Evolutionary conservation across 2,888 invertebrate genomes (phyloP), one percentile per base, ranked within the genome.

Genomic region (Drosophila nr. perissopoda): DNA sequence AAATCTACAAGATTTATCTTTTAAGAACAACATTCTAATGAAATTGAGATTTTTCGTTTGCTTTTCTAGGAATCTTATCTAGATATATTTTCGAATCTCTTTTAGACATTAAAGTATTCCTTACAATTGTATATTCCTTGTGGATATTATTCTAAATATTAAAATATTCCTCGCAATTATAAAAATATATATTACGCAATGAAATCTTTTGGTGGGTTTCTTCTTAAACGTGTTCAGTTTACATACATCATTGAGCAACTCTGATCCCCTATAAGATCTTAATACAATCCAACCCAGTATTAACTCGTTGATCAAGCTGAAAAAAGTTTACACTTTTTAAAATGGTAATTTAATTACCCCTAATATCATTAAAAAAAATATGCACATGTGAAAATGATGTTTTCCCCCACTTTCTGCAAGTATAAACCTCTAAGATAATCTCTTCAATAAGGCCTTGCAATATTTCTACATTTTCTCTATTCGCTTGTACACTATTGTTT

Each of bases 121-220:
- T 6, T 29, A 29, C 6, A 29, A 29, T 29, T 29, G 1, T 6
- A 29, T 29, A 29, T 5, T 5, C 0, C n/a, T 29, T 29, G 29
- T 29, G 5, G 10, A 5, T n/a, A 0, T n/a, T n/a, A 4, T n/a
- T 40, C 0, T 0, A 40, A 5, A 11, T 11, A 5, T n/a, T 11
- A 2, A n/a, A n/a, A 6, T 42, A 21, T n/a, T n/a, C 40, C 2
- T 10, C 2, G 4, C n/a, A 40, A 10, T 40, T 40, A 16, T 16
- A 18, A 0, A 3, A 2, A 18, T 7, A 18, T 36, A 7, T 18
- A 18, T 36, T 16, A 7, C 16, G 16, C 6, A 16, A 16, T 36
- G 16, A 36, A 13, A 36, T 18, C 18, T 36, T 36, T 38, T 38
- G 2, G 1, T 34, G 16, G 34, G 34, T 34, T 34, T 0, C 16